Conservation (phyloP, 2,113 vertebrate genomes). For the Rhinopomastus cyanomelas region DNA sequence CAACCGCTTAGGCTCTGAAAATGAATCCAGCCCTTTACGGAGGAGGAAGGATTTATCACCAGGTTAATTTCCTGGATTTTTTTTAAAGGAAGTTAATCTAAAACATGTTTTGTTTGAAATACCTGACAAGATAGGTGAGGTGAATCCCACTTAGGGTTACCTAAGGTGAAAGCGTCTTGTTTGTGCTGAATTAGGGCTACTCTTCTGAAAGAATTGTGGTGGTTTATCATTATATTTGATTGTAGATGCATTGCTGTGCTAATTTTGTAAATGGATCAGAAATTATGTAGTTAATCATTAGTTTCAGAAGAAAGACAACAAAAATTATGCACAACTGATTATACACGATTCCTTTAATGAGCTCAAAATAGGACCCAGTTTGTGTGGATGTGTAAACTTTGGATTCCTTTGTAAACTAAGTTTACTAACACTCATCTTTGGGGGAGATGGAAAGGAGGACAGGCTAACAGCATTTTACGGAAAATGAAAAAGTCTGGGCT, state of each 20-base stretch:
- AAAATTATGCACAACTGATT: background rate
- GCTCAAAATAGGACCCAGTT: background rate
- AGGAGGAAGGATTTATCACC: background rate
- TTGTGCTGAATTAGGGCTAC: background rate
- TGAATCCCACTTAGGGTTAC: background rate
- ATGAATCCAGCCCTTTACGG: conserved; percentile 38
- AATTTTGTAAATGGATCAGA: background rate
- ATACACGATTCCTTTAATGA: background rate
- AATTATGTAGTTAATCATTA: rapidly evolving
- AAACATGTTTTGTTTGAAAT: background rate
- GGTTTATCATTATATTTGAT: background rate
- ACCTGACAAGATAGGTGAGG: rapidly evolving
- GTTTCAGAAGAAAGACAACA: background rate
- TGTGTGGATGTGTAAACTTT: background rate
- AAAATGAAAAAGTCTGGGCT: background rate
- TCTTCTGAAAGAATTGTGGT: background rate
- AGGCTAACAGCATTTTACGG: background rate
- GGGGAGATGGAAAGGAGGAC: background rate
- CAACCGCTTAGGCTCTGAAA: conserved; percentile 13
- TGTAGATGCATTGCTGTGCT: background rate
- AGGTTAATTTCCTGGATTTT: conserved; percentile 45
- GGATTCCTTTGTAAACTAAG: background rate
- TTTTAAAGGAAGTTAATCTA: background rate
- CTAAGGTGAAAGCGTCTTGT: background rate
- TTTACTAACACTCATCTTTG: background rate